A percentile compares a stretch with the other conserved stretches of the same genome.
Evolutionary conservation across 2,888 invertebrate genomes (phyloP).

Genomic region (Clepsis dumicolana): DNA sequence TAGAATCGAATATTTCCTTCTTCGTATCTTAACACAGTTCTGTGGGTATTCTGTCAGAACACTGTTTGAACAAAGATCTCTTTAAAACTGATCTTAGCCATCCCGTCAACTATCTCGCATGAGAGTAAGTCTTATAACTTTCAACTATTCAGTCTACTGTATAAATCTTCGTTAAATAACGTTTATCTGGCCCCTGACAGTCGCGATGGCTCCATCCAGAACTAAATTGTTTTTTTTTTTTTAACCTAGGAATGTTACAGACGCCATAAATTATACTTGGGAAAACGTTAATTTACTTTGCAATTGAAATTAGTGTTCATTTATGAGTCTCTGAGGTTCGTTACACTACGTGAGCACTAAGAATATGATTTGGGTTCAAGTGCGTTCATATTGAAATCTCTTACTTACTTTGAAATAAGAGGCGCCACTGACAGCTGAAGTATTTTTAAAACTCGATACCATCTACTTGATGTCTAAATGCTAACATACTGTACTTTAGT

Average conservation of each 20-base stretch:
- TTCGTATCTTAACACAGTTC: too few species aligned
- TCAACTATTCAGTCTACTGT: slow-evolving; percentile 13
- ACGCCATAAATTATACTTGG: background rate
- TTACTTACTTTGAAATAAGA: too few species aligned
- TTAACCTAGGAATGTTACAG: slow-evolving; percentile 8
- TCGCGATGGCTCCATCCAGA: slow-evolving; percentile 13
- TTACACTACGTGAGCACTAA: too few species aligned
- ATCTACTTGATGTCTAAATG: too few species aligned
- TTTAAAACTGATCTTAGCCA: background rate
- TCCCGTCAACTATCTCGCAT: background rate
- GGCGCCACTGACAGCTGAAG: too few species aligned
- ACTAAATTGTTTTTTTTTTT: slow-evolving; percentile 21
- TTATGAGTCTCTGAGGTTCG: background rate
- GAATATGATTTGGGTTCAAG: too few species aligned
- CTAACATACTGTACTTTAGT: too few species aligned
- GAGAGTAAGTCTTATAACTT: slow-evolving; percentile 17
- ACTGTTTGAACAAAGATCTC: background rate
- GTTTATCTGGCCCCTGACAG: slow-evolving; percentile 18
- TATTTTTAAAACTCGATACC: too few species aligned
- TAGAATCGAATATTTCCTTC: too few species aligned
- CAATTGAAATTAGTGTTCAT: background rate
- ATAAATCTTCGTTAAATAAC: slow-evolving; percentile 40
- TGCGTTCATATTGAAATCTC: too few species aligned
- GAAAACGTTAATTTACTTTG: slow-evolving; percentile 7
- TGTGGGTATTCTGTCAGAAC: too few species aligned